Base-by-base conservation (phyloP, 2,113 vertebrate genomes). In the Nesogale talazaci region DNA sequence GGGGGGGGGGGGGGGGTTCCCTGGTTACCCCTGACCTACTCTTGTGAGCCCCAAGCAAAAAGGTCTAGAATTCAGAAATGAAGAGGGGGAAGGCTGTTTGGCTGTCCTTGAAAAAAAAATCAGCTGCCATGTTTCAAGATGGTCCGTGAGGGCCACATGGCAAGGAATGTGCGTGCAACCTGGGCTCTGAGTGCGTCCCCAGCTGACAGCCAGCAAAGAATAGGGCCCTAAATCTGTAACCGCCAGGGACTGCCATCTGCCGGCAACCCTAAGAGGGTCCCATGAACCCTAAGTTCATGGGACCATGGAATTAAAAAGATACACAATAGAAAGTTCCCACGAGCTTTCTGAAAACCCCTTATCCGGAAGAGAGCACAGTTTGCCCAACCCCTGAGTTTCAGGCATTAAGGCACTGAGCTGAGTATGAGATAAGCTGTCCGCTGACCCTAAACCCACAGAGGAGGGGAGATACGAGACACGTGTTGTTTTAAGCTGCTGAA, bases 141-240 rank as follows among this genome's bases (percentile, higher is more conserved):
- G 59, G 34, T 7, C n/a, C 7, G 1, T 5, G 34, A 70, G 22
- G 7, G 22, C 6, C 17, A 56, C 0, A 1, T 29, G 31, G 65
- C 31, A n/a, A 72, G 46, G 31, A 59, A n/a, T 2, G 19, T 14
- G 23, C 4, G 20, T 6, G n/a, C 59, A 11, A 12, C 17, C 40
- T 52, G 3, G 75, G 40, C 46, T 25, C 27, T 29, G 40, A 46
- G 27, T 8, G 16, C 42, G 31, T 27, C 40, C 31, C 34, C 29
- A 2, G 31, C 46, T 77, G 31, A 56, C 2, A 82, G 69, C 20
- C 38, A 79, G 65, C 34, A 23, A 77, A 63, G 65, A 89, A 81
- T 22, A 46, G 57, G 22, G 77, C 40, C 15, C 19, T 70, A 34
- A 7, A 23, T 15, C 34, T 74, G 46, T 29, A 77, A 12, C 25